Conservation (phyloP, 2,888 invertebrate species). For the Lutraria lutraria region DNA sequence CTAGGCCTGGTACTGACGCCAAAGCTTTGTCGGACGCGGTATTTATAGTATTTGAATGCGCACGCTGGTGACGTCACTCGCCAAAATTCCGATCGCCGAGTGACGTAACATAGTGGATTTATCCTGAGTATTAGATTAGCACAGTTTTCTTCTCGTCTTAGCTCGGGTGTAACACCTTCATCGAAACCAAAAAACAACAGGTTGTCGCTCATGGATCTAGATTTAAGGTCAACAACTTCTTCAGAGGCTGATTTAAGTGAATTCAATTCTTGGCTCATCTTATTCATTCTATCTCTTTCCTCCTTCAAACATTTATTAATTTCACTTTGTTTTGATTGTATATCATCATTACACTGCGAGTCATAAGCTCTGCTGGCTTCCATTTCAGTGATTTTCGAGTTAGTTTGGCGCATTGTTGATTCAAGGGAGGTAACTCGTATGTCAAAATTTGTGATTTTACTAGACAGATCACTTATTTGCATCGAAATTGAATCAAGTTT, state of each 20-base stretch:
- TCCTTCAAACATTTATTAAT: conserved; percentile 11
- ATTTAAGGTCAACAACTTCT: conserved; percentile 31
- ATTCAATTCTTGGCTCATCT: not conserved
- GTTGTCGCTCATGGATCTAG: conserved; percentile 39
- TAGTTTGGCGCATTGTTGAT: not conserved
- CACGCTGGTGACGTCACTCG: no score
- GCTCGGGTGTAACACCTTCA: not conserved
- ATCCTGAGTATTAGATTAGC: not conserved
- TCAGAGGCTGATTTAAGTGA: conserved; percentile 9
- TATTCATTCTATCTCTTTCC: not conserved
- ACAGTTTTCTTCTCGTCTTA: conserved; percentile 23
- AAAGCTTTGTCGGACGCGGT: no score
- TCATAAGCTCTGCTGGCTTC: conserved; percentile 33
- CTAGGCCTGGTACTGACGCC: no score
- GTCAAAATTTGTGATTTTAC: not conserved
- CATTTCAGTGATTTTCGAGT: conserved; percentile 20
- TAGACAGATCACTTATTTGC: not conserved
- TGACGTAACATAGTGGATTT: no score
- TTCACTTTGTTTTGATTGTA: not conserved
- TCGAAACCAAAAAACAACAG: conserved; percentile 36
- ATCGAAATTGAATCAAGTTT: conserved; percentile 22
- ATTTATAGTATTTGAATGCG: no score
- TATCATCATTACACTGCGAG: conserved; percentile 20
- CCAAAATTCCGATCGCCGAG: no score
- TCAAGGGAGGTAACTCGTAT: not conserved